Base-by-base conservation (phyloP, 2,113 vertebrate genomes). In the Macrotis lagotis region DNA sequence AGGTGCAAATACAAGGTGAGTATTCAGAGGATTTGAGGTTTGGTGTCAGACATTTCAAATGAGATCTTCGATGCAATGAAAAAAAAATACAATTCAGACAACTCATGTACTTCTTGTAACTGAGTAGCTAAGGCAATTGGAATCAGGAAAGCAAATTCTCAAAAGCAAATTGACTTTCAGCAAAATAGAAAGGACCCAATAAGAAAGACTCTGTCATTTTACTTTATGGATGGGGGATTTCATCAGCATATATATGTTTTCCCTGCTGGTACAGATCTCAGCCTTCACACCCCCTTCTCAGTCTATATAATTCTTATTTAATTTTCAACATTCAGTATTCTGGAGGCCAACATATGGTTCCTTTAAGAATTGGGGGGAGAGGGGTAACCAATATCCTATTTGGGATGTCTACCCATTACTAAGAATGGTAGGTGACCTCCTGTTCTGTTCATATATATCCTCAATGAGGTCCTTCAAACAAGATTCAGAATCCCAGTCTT, bases 1-100 rank as follows among this genome's bases (percentile, higher is more conserved):
- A 97, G 97, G 97, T 96, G 96, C 47, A 55, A 97, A 96, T 66
- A 90, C 49, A 93, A 90, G 51, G 83, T 74, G 59, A 22, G 25
- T 48, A 0, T n/a, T 44, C 59, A 25, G 59, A 94, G 88, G 88
- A 92, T 83, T 83, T 83, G 66, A 50, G 66, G 83, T 53, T 92
- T 96, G 52, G 24, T 50, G 48, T 3, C 37, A 50, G n/a, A 83
- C 66, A 24, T 83, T 83, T 83, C 66, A n/a, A 83, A 44, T 19
- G 44, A 37, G 91, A 31, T 92, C 88, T 31, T 44, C 48, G 51
- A 91, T 91, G 37, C 28, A 10, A 48, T 47, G 55, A 88, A 59
- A 44, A 83, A 53, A 66, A 44, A 48, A 7, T 0, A 0, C 28
- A 50, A 88, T 90, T n/a, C 11, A 51, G 48, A 48, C 19, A 28